Evolutionary conservation across 2,113 vertebrate genomes (phyloP).

Genomic region (Riparia riparia): DNA sequence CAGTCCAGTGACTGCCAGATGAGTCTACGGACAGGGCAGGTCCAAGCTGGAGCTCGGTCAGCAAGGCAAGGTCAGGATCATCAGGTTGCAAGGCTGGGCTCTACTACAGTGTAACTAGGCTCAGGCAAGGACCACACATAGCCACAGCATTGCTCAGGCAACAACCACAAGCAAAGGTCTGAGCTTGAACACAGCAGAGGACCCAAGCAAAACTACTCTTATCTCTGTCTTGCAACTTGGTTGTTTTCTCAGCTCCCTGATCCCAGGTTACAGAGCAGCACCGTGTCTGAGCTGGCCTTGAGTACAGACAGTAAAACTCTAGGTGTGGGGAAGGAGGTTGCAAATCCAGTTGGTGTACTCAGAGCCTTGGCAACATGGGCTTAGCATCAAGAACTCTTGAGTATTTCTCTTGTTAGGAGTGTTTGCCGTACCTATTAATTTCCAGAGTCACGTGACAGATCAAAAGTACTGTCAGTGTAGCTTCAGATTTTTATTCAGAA

Average conservation of each 20-base stretch:
- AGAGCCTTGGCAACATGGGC: not conserved
- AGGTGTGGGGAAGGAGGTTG: not conserved
- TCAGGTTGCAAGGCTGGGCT: not conserved
- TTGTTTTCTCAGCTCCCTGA: not conserved
- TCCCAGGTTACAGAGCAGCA: not conserved
- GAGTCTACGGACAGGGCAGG: not conserved
- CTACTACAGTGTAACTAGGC: not conserved
- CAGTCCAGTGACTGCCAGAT: fast-evolving
- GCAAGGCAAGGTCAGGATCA: not conserved
- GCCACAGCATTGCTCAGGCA: not conserved
- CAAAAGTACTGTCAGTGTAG: not conserved
- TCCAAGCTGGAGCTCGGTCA: not conserved
- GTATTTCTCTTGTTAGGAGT: not conserved
- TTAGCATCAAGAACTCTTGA: not conserved
- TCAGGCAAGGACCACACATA: not conserved
- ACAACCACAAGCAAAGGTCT: not conserved
- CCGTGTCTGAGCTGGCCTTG: not conserved
- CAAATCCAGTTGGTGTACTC: not conserved
- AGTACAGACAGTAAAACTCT: not conserved
- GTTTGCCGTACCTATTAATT: not conserved
- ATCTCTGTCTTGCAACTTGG: not conserved
- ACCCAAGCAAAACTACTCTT: not conserved
- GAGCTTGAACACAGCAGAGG: not conserved
- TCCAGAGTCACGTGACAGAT: not conserved
- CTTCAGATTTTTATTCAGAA: not conserved